phyloP scores from a whole-genome alignment of 2,113 vertebrate species.

The Chlorodrepanis virens region DNA sequence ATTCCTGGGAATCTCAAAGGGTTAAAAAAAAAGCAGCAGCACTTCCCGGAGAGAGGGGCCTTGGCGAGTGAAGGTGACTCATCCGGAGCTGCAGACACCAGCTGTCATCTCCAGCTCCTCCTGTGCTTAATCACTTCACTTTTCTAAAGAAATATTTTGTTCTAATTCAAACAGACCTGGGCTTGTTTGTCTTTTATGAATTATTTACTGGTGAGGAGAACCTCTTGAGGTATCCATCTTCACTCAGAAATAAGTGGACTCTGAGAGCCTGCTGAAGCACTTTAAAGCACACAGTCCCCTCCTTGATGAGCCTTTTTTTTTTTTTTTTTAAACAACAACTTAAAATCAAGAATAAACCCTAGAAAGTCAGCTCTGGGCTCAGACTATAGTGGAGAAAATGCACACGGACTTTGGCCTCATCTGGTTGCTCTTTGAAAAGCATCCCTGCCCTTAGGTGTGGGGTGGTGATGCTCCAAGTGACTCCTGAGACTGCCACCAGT shows the following conservation, averaged over 20 bases:
- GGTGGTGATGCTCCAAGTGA: background rate
- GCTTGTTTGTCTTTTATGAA: conserved; percentile 65
- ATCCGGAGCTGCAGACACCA: conserved; percentile 65
- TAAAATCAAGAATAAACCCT: background rate
- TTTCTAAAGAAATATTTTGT: conserved; percentile 65
- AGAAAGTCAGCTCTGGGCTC: background rate
- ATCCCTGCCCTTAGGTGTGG: background rate
- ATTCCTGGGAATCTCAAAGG: conserved; percentile 76
- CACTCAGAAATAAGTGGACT: conserved; percentile 38
- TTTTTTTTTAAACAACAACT: background rate
- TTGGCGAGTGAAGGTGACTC: conserved; percentile 68
- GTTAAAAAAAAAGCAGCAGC: conserved; percentile 77
- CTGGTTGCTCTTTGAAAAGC: background rate
- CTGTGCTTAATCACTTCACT: conserved; percentile 61
- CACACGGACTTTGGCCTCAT: accelerated
- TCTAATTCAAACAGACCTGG: conserved; percentile 52
- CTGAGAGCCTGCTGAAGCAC: background rate
- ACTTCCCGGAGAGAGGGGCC: conserved; percentile 64
- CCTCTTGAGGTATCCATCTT: conserved; percentile 57
- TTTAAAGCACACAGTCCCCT: background rate
- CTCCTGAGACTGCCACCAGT: background rate
- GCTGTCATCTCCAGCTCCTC: conserved; percentile 65
- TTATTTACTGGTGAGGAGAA: conserved; percentile 64
- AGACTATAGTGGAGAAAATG: background rate
- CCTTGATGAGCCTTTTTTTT: background rate